phyloP scores from a whole-genome alignment of 2,797 vertebrate genomes.

The Dendrocincla tyrannina region DNA sequence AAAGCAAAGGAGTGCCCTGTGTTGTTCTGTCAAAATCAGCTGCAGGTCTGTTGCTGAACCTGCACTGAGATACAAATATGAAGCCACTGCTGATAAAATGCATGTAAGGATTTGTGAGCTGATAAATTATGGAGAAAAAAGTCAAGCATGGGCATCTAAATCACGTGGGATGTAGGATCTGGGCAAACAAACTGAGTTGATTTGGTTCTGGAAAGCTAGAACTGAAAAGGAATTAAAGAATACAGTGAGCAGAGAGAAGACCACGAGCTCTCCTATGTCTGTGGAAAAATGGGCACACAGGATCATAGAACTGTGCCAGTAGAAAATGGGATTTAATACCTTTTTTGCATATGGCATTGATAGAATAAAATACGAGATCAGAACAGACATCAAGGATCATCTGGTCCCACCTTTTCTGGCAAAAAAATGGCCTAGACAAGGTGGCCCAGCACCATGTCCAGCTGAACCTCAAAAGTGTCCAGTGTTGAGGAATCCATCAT shows the following conservation, averaged over 20 bases:
- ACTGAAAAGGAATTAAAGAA: not conserved
- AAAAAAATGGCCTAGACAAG: not conserved
- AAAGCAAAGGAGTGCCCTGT: not conserved
- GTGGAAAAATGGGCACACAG: not conserved
- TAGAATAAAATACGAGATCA: not conserved
- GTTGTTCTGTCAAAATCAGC: not conserved
- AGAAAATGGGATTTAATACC: not conserved
- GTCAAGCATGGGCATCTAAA: not conserved
- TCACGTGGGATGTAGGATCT: not conserved
- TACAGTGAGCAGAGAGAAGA: not conserved
- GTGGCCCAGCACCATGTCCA: not conserved
- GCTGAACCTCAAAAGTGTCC: not conserved
- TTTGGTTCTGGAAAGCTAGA: not conserved
- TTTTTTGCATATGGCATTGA: not conserved
- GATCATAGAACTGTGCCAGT: not conserved
- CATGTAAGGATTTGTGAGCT: not conserved
- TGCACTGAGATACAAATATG: not conserved
- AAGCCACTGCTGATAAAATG: not conserved
- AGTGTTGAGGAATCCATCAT: accelerated
- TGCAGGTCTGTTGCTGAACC: not conserved
- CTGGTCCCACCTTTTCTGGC: not conserved
- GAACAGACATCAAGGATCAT: not conserved
- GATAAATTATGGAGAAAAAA: not conserved
- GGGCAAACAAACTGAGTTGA: not conserved
- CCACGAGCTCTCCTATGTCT: not conserved